Evolutionary conservation across 2,113 vertebrate genomes (phyloP), one percentile per base, ranked within the genome.

Genomic region (Amia ocellicauda): DNA sequence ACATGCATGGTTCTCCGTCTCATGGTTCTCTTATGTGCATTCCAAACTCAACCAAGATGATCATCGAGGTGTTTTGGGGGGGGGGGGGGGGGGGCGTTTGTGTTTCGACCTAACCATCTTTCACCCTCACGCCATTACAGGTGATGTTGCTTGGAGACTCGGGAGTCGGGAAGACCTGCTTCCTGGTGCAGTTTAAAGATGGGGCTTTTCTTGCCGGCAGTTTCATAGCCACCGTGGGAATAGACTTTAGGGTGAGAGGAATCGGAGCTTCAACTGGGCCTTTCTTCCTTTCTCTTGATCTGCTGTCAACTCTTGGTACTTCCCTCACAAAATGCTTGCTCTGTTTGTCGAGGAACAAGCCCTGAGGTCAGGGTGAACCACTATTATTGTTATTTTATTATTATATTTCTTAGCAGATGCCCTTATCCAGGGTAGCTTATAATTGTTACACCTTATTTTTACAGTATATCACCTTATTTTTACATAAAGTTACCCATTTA

Each of bases 101-200:
- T 51, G 4, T 27, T 36, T 16, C 23, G 57, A 36, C 36, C 58
- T 66, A 71, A 73, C 60, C 5, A 22, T 78, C 9, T 68, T 23
- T 62, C 72, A 43, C 74, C 69, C 53, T 63, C 58, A 68, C 14
- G 62, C 57, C 58, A 64, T 29, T 80, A 43, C 81, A 99, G 97
- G 97, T 99, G 85, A 99, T 99, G 97, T 90, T 99, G 78, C 90
- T 99, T 69, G 97, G 97, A 85, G 96, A 99, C 85, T 98, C 97
- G 0, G 93, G 94, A 7, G 97, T 99, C 83, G 97, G 97, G 75
- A 98, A 99, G 94, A 99, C 95, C 63, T 98, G 97, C 79, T 83
- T 96, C 85, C 89, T 99, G 83, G 91, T 96, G 79, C 94, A 90
- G 75, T 99, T 98, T 89, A 97, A 93, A 89, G 97, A 99, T 0